Conservation (phyloP, 2,888 invertebrate genomes). For the Pocota personata region DNA sequence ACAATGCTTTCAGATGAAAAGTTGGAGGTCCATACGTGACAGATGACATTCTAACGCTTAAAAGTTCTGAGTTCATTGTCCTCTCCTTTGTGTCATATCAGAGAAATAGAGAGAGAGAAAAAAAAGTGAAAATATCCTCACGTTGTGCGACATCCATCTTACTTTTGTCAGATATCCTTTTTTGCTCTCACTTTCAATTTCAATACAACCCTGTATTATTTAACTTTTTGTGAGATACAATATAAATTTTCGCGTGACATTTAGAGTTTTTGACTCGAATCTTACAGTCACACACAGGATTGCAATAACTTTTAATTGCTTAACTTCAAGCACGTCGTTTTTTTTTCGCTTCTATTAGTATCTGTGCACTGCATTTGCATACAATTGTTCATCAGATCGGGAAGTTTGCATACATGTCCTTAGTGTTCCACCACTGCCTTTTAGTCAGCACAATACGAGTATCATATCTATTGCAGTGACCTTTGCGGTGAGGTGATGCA, state of each 20-base stretch:
- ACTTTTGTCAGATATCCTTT: neutral
- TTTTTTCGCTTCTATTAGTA: neutral
- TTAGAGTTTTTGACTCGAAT: slow-evolving; percentile 19
- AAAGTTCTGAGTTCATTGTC: slow-evolving; percentile 21
- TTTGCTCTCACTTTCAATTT: slow-evolving; percentile 23
- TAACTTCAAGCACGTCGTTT: neutral
- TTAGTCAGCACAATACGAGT: no score
- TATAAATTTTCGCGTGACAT: slow-evolving; percentile 24
- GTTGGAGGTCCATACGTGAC: no score
- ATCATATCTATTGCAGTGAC: slow-evolving; percentile 55
- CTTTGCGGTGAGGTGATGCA: slow-evolving; percentile 50
- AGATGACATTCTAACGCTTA: no score
- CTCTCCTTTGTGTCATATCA: neutral
- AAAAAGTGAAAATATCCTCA: slow-evolving; percentile 4
- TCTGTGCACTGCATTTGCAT: slow-evolving; percentile 4
- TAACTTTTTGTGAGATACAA: neutral
- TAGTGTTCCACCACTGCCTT: neutral
- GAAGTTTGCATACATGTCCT: slow-evolving; percentile 2
- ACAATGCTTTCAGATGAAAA: neutral
- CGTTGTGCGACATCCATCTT: neutral
- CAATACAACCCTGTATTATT: neutral
- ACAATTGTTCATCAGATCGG: neutral
- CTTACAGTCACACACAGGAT: slow-evolving; percentile 36
- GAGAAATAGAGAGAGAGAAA: neutral
- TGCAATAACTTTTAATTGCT: slow-evolving; percentile 59